Conservation (phyloP, 2,113 vertebrate species). For the Mus spicilegus region DNA sequence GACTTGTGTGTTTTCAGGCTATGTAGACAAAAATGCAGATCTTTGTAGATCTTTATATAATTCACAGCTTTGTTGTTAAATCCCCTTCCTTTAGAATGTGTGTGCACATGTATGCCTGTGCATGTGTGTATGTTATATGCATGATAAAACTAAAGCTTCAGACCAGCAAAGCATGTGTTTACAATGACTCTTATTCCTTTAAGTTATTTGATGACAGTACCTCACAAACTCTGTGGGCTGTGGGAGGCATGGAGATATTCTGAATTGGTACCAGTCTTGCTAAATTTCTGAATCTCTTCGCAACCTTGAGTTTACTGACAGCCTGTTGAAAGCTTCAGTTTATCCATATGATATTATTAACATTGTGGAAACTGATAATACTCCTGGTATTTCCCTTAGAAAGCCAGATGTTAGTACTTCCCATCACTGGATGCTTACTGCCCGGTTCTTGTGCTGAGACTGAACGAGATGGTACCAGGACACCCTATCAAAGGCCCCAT, state of each 20-base stretch:
- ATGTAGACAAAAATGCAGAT: background rate
- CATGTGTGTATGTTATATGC: background rate
- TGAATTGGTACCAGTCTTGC: background rate
- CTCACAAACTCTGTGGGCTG: background rate
- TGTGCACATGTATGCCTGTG: background rate
- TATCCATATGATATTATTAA: background rate
- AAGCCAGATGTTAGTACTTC: background rate
- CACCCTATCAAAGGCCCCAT: background rate
- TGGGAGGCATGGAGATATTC: too few species aligned
- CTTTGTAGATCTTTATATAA: conserved; percentile 5
- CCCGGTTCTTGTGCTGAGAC: background rate
- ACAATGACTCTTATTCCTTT: background rate
- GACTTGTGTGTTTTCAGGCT: background rate
- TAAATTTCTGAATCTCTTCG: background rate
- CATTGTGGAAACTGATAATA: background rate
- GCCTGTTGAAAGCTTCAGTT: background rate
- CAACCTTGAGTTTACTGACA: background rate
- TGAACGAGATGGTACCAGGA: background rate
- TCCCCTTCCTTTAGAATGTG: background rate
- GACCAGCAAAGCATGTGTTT: background rate
- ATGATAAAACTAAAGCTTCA: background rate
- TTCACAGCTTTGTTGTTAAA: background rate
- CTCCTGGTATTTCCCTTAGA: background rate
- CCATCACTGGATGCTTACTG: background rate
- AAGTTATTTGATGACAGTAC: background rate